Evolutionary conservation across 2,797 vertebrate species (phyloP), one percentile per base, ranked within the genome.

Genomic region (Cyprinella venusta): DNA sequence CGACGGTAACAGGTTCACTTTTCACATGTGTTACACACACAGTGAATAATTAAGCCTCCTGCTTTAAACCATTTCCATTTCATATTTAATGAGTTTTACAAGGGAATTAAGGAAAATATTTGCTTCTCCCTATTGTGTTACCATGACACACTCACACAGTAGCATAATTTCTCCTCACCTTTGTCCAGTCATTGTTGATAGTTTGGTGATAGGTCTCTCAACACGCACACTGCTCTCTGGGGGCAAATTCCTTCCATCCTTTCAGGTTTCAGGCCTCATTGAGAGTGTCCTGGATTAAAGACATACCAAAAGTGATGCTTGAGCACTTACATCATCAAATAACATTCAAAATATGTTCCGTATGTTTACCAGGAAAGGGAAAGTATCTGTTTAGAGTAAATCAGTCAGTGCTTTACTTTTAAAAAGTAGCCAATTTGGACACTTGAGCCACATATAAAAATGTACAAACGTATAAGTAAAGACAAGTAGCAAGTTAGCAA

Each of bases 181-280:
- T 69, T 84, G 74, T 72, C 64, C 80, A 68, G 21, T 64, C 50
- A 40, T 19, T 21, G 8, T 8, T 33, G 59, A 82, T 77, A 63
- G n/a, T 19, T 65, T 19, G 7, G n/a, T 68, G 48, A 15, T 48
- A 15, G 19, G 26, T 80, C n/a, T 81, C 42, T 24, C 30, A 54
- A 36, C 56, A 38, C 61, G 52, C 42, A 54, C 12, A 38, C 6
- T 21, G 74, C 64, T 79, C 52, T 80, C 75, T 64, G 26, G 54
- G 83, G 56, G 76, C 48, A 91, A 90, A 92, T 92, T 93, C 91
- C 85, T 92, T 92, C 92, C 91, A 91, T 93, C 89, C 89, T 91
- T 63, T 93, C 91, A 92, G 92, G 84, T 90, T 91, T 92, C 88
- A 70, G 89, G 76, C 45, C 90, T 76, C 42, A 80, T 59, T 38